Evolutionary conservation across 2,888 invertebrate genomes (phyloP).

Genomic region (Notodonta ziczac): DNA sequence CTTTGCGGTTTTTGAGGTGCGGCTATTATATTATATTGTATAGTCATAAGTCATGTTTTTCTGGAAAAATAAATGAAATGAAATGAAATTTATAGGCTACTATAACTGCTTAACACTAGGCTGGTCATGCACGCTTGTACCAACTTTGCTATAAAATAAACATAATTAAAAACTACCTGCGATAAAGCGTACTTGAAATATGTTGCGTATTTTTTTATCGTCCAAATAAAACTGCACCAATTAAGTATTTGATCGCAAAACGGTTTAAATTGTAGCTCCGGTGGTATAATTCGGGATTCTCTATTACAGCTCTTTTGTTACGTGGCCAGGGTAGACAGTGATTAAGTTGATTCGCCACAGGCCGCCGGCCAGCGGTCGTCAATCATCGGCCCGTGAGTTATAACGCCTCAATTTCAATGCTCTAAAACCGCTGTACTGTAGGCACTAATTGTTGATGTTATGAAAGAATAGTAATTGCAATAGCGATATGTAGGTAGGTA

Average conservation of each 20-base stretch:
- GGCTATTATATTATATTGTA: no score
- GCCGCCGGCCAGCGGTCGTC: conserved; percentile 23
- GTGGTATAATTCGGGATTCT: not conserved
- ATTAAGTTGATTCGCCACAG: conserved; percentile 13
- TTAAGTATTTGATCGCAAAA: not conserved
- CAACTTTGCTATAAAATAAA: no score
- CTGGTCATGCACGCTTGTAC: no score
- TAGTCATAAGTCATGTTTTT: no score
- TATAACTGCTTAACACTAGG: no score
- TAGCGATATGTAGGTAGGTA: no score
- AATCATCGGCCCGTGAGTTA: conserved; percentile 41
- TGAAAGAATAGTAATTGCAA: not conserved
- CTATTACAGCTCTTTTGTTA: conserved; percentile 3
- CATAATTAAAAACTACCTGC: no score
- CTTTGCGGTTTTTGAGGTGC: no score
- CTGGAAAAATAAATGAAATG: no score
- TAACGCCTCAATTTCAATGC: conserved; percentile 59
- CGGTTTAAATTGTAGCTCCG: not conserved
- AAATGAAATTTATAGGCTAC: no score
- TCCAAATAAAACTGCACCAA: not conserved
- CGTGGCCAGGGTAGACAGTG: conserved; percentile 1
- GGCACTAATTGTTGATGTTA: not conserved
- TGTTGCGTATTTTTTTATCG: no score
- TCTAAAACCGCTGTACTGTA: conserved; percentile 50
- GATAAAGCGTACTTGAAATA: no score